These are phyloP conservation scores for Aplocera efformata DNA, from an alignment of 2,888 invertebrate genomes.

Conservation along the genomic window DNA sequence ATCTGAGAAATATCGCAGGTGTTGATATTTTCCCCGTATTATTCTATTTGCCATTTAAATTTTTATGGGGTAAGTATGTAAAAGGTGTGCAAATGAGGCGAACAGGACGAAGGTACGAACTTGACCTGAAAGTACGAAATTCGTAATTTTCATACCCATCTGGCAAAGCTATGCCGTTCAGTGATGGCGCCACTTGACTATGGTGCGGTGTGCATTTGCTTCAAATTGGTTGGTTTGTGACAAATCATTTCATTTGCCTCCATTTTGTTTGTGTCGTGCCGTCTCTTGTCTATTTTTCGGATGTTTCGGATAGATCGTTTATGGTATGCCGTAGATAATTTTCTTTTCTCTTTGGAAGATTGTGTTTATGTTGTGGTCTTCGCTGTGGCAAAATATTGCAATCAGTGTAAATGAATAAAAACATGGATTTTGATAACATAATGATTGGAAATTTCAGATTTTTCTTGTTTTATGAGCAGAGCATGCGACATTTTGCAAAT, in stretches of 20 bases:
- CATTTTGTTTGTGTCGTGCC: constrained; percentile 71
- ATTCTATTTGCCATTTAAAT: no score
- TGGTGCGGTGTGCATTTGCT: constrained; percentile 4
- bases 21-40: no score
- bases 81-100: no score
- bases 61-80: no score
- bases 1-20: no score
- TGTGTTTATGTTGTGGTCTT: constrained; percentile 52
- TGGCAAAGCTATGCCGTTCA: not conserved
- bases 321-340: constrained; percentile 79
- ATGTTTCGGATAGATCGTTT: constrained; percentile 72
- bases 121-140: no score
- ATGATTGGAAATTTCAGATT: constrained; percentile 56
- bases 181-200: not conserved
- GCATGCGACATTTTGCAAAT: constrained; percentile 58
- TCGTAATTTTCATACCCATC: no score
- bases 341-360: constrained; percentile 75
- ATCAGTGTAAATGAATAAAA: constrained; percentile 44
- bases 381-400: constrained; percentile 44
- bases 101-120: no score
- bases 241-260: constrained; percentile 45
- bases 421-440: constrained; percentile 52
- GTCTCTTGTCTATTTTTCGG: constrained; percentile 77
- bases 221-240: no score
- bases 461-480: constrained; percentile 51